Evolutionary conservation across 2,888 invertebrate genomes (phyloP), one percentile per base, ranked within the genome.

Genomic region (Dynastes maya): DNA sequence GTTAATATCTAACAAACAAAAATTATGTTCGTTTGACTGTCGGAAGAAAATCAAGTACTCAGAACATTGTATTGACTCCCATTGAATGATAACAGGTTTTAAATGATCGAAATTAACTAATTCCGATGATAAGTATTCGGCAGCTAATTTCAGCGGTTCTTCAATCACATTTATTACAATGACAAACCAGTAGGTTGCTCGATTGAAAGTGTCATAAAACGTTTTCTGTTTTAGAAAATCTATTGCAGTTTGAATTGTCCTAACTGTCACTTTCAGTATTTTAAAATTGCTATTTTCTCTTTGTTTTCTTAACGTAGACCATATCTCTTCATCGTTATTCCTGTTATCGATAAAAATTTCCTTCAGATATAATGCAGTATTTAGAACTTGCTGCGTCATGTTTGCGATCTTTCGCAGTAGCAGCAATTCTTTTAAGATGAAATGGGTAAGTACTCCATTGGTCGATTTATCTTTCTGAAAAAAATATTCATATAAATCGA

Each of bases 31-130:
- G 22, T 16, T 22, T 6, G n/a, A 2, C 2, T 55, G 16, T 16
- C 55, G 55, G 9, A 55, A 55, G n/a, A 22, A 55, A 8, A 55
- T 55, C 5, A 55, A 27, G 6, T 3, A 8, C 0, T 55, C 16
- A 2, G 22, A n/a, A 55, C n/a, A 55, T 16, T 55, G 0, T 22
- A 6, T 8, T 5, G 45, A 65, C n/a, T 37, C 11, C 65, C 65
- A 65, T 16, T 65, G 65, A 16, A 65, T 40, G n/a, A 65, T n/a
- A 16, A 65, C 5, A 8, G 65, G 65, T 65, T 45, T 65, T 3
- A n/a, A 40, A 8, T 40, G 16, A 40, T 45, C 16, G 9, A n/a
- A 45, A 45, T 4, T 0, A 45, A n/a, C 13, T 16, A n/a, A 16
- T 5, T 45, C 22, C 6, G 22, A n/a, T 45, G 16, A 45, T 45